Base-by-base conservation (phyloP, 2,113 vertebrate species). In the Chloebia gouldiae region DNA sequence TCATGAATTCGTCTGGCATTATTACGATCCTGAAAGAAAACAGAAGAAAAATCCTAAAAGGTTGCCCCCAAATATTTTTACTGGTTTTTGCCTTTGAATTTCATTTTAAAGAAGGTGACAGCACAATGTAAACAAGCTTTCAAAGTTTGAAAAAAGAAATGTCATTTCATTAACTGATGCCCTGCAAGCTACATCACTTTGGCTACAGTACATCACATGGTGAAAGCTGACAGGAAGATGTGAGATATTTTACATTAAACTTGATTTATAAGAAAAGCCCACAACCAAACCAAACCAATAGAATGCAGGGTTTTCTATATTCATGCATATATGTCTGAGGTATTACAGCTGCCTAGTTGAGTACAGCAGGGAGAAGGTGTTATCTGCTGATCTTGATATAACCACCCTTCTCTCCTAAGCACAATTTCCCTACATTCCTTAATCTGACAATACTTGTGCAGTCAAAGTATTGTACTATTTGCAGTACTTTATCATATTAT, bases 1-100 rank as follows among this genome's bases (percentile, higher is more conserved):
- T 99, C 99, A 2, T 99, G 99, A 94, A 99, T 99, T 91, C 96
- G 98, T 86, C 99, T 98, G 39, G 99, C 99, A 16, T 99, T 99
- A 79, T 99, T 97, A 44, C 99, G 99, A 97, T 99, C 99, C 99
- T 99, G 57, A 82, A 85, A 66, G 40, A 79, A 86, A 92, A 77
- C 21, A 47, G 23, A 75, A 77, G 31, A 91, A 89, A 88, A 81
- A 28, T 0, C 5, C 25, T 47, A 27, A 66, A 47, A 57, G 7
- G 30, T 31, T 39, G 9, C 3, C 19, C 6, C 6, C 16, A 88
- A 6, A 17, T 54, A 23, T 30, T 68, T 15, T 78, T 76, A 37
- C 21, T 75, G 14, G 3, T 3, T 81, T 81, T 65, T 79, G 31
- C 40, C 71, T 92, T 70, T 6, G 1, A 90, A 93, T 19, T 23